A percentile compares a stretch with the other conserved stretches of the same genome.
These are phyloP conservation scores for Drosophila macrothrix DNA, from an alignment of 2,888 invertebrate species.

Conservation along the genomic window DNA sequence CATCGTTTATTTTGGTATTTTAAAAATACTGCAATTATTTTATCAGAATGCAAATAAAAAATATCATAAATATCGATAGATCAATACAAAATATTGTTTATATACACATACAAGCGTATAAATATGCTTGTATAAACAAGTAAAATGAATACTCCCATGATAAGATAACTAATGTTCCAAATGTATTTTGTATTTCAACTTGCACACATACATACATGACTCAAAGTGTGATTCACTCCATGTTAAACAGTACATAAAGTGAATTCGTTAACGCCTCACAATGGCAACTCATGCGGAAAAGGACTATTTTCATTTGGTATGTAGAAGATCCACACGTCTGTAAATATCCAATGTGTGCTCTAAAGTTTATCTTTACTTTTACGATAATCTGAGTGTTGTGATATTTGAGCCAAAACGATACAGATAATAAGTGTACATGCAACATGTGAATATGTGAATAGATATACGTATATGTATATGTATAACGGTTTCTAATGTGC, in stretches of 20 bases:
- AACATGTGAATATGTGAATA: background rate
- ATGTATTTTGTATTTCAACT: conserved; percentile 47
- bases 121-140: conserved; percentile 49
- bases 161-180: conserved; percentile 57
- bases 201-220: conserved; percentile 30
- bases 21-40: conserved; percentile 16
- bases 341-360: conserved; percentile 12
- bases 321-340: conserved; percentile 45
- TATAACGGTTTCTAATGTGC: background rate
- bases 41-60: background rate
- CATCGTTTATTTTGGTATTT: background rate
- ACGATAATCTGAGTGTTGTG: background rate
- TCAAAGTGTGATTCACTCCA: conserved; percentile 47
- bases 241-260: conserved; percentile 34
- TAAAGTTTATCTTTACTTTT: background rate
- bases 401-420: background rate
- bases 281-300: conserved; percentile 71
- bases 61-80: conserved; percentile 31
- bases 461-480: background rate
- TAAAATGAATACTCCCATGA: conserved; percentile 48
- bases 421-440: background rate
- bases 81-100: conserved; percentile 27
- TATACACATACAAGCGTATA: conserved; percentile 20
- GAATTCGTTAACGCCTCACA: conserved; percentile 23
- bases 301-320: conserved; percentile 70